These are phyloP conservation scores for Dermatophagoides farinae DNA, from an alignment of 1,140 invertebrate genomes.

Conservation along the genomic window DNA sequence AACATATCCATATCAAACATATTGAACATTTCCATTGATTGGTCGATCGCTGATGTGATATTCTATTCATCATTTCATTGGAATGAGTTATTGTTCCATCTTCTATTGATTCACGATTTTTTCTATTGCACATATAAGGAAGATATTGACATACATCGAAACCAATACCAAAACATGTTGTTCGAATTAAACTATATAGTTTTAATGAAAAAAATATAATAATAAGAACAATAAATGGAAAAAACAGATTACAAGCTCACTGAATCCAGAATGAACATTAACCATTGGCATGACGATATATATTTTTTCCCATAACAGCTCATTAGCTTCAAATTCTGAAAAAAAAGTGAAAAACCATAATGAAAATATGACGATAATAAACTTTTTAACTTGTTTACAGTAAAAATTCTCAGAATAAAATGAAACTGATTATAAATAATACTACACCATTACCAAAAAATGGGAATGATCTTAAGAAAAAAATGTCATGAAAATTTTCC, in stretches of 20 bases:
- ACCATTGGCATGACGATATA: constrained; percentile 18
- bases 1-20: constrained; percentile 65
- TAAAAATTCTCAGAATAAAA: no score
- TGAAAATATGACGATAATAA: not conserved
- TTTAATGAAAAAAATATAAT: no score
- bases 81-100: not conserved
- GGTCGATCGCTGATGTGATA: not conserved
- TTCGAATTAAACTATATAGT: no score
- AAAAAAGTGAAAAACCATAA: not conserved
- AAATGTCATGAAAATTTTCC: no score
- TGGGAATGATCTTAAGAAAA: no score
- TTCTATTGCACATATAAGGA: no score
- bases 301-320: not conserved
- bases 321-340: not conserved
- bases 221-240: no score
- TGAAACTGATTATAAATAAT: no score
- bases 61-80: not conserved
- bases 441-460: no score
- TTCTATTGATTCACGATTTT: not conserved
- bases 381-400: not conserved
- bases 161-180: no score
- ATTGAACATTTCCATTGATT: not conserved
- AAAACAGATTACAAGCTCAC: no score
- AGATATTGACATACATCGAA: no score
- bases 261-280: constrained; percentile 9